These are phyloP conservation scores for Lepus timidus DNA, from an alignment of 2,113 vertebrate genomes.

Conservation along the genomic window DNA sequence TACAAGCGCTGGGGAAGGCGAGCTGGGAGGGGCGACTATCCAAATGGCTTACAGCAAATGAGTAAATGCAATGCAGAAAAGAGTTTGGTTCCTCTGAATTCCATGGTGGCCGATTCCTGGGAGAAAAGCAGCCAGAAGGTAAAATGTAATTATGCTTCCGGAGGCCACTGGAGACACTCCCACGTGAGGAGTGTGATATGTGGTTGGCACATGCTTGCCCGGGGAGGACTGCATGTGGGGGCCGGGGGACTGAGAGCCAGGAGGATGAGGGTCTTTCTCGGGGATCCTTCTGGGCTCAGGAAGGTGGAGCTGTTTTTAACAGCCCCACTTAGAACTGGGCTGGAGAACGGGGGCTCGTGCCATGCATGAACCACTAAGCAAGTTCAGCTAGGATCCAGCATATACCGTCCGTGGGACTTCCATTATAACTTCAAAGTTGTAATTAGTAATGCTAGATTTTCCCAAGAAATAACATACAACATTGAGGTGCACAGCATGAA, in stretches of 20 bases:
- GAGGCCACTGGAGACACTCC: slow-evolving; percentile 27
- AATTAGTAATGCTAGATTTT: not conserved
- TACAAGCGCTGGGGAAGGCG: fast-evolving
- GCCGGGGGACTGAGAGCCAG: not conserved
- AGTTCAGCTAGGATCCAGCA: no score
- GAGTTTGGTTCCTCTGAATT: slow-evolving; percentile 21
- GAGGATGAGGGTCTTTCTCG: not conserved
- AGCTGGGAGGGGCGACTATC: not conserved
- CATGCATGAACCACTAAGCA: not conserved
- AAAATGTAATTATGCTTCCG: slow-evolving; percentile 73
- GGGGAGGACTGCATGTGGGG: not conserved
- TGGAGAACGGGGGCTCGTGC: no score
- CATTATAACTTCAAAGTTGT: not conserved
- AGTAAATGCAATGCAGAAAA: not conserved
- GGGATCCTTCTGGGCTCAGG: not conserved
- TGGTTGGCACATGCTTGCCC: not conserved
- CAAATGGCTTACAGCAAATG: not conserved
- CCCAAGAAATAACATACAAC: not conserved
- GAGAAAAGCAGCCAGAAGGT: slow-evolving; percentile 73
- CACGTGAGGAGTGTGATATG: not conserved
- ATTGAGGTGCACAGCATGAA: not conserved
- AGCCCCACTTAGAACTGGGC: not conserved
- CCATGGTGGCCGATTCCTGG: slow-evolving; percentile 26
- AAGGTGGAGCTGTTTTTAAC: not conserved
- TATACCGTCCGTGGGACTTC: not conserved